These are phyloP conservation scores for Lissonota sp. DNA, from an alignment of 2,888 invertebrate genomes.

Conservation along the genomic window DNA sequence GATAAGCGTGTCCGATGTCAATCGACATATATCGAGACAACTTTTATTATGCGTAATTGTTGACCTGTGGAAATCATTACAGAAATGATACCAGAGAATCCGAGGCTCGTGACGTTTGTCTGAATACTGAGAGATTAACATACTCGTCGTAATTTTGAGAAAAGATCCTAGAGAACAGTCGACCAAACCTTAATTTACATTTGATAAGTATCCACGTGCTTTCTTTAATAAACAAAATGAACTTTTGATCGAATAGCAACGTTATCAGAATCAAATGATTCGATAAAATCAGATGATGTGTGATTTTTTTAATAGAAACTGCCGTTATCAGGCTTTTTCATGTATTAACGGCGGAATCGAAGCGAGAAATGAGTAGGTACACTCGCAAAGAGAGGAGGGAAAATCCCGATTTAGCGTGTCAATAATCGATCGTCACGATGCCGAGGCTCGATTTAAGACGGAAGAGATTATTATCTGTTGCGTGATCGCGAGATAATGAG, in stretches of 20 bases:
- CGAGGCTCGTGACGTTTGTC: neutral
- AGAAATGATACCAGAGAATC: neutral
- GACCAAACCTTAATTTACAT: slow-evolving; percentile 29
- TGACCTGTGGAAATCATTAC: slow-evolving; percentile 22
- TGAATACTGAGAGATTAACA: slow-evolving; percentile 49
- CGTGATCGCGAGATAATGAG: slow-evolving; percentile 64
- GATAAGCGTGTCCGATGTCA: slow-evolving; percentile 59
- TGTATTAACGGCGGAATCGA: slow-evolving; percentile 27
- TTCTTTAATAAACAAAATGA: slow-evolving; percentile 30
- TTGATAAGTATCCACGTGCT: slow-evolving; percentile 21
- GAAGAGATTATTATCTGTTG: slow-evolving; percentile 46
- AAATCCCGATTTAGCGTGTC: slow-evolving; percentile 55
- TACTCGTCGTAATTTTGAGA: slow-evolving; percentile 49
- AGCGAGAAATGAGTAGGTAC: slow-evolving; percentile 28
- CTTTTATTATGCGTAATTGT: slow-evolving; percentile 35
- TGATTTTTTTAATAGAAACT: slow-evolving; percentile 59
- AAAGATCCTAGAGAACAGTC: slow-evolving; percentile 31
- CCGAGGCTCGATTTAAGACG: neutral
- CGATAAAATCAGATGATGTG: slow-evolving; percentile 36
- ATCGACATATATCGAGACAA: slow-evolving; percentile 37
- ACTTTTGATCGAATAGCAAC: slow-evolving; percentile 33
- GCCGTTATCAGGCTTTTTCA: slow-evolving; percentile 22
- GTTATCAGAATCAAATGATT: slow-evolving; percentile 17
- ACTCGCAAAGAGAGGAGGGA: neutral
- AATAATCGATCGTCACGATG: slow-evolving; percentile 51